These are phyloP conservation scores for Cebus imitator DNA, from an alignment of 2,113 vertebrate species.

Conservation along the genomic window DNA sequence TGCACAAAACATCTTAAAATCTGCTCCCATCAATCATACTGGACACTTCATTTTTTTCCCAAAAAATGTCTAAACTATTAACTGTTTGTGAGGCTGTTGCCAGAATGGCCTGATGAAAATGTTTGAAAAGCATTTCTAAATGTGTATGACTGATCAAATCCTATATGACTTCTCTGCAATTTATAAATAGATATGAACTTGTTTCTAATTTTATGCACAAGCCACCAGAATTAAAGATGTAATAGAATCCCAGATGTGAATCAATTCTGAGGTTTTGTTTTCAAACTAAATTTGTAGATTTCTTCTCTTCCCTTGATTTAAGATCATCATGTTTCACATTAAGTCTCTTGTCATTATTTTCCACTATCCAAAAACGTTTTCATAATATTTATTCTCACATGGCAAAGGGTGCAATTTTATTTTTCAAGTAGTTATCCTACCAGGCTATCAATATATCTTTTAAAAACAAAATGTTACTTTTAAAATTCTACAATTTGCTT, in stretches of 20 bases:
- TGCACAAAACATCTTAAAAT: neutral
- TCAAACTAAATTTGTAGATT: neutral
- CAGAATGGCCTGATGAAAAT: neutral
- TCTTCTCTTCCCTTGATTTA: neutral
- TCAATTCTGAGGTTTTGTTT: neutral
- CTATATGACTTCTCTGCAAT: neutral
- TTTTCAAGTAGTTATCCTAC: neutral
- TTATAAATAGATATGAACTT: neutral
- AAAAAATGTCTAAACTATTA: neutral
- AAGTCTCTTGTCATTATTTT: neutral
- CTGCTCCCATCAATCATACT: neutral
- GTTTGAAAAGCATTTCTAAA: conserved; percentile 6
- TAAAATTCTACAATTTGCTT: neutral
- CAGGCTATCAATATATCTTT: neutral
- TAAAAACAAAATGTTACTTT: neutral
- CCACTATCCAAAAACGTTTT: neutral
- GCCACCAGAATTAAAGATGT: neutral
- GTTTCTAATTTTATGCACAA: neutral
- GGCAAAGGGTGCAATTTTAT: neutral
- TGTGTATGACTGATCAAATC: neutral
- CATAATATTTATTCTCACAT: neutral
- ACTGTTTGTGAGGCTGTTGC: neutral
- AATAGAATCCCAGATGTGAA: neutral
- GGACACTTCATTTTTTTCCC: neutral
- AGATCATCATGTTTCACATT: neutral